Percentiles rank a stretch among this genome's conserved stretches.
phyloP scores from a whole-genome alignment of 2,888 invertebrate genomes.

The Cryptops parisi region DNA sequence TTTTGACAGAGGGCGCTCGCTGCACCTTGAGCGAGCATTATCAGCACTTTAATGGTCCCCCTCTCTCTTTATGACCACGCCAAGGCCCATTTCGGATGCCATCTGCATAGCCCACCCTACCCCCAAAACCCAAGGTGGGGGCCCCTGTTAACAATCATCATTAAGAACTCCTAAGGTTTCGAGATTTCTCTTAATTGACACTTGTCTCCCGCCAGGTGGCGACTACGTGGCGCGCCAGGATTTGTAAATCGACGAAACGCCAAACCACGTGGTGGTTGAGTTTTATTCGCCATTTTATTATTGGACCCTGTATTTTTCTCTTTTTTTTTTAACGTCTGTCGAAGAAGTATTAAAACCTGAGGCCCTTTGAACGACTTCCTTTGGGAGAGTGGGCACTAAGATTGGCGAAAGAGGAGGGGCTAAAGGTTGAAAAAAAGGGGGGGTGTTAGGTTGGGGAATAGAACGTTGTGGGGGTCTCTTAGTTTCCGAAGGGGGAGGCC shows the following conservation, averaged over 20 bases:
- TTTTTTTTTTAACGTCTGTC: neutral
- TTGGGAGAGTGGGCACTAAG: too few species aligned
- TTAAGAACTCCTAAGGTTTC: neutral
- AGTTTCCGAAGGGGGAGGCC: constrained; percentile 5
- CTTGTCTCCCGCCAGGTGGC: constrained; percentile 12
- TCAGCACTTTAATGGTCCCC: neutral
- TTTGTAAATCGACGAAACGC: constrained; percentile 8
- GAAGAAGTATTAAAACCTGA: constrained; percentile 2
- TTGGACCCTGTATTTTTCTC: constrained; percentile 2
- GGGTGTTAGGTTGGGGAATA: constrained; percentile 1
- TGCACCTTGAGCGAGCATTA: constrained; percentile 5
- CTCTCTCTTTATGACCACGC: neutral
- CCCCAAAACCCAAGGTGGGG: neutral
- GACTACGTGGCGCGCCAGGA: constrained; percentile 3
- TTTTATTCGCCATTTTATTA: too few species aligned
- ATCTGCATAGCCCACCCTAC: neutral
- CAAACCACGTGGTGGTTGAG: too few species aligned
- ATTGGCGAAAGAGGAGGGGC: too few species aligned
- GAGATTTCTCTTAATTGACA: constrained; percentile 11
- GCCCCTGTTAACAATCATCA: neutral
- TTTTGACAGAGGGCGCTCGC: constrained; percentile 12
- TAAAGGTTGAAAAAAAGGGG: neutral
- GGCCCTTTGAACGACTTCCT: too few species aligned
- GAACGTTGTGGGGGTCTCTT: constrained; percentile 1
- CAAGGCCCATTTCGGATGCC: neutral